Evolutionary conservation across 2,113 vertebrate species (phyloP), one percentile per base, ranked within the genome.

Genomic region (Thinocorus orbignyianus): DNA sequence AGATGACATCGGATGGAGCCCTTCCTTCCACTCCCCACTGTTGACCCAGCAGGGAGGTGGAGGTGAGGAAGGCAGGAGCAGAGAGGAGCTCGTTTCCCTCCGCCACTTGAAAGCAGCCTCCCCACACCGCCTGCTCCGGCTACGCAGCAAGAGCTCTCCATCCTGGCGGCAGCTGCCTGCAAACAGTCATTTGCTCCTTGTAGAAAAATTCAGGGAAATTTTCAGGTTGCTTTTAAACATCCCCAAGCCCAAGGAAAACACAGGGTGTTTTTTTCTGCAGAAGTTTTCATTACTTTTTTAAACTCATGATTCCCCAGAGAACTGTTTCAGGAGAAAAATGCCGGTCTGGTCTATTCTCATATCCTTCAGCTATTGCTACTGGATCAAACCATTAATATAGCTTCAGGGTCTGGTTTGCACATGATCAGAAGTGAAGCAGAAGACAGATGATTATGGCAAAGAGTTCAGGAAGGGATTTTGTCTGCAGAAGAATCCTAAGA

Each of bases 221-320:
- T 84, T 73, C 80, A 87, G 61, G 44, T 69, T 84, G 49, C 31
- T 28, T 88, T 94, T 81, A 79, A 91, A 69, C n/a, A 65, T 61
- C 58, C 23, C 17, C 3, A 26, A 78, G 61, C 41, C 19, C 31
- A 52, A 80, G 31, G 31, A 71, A 86, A 83, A 72, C 24, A 33
- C 4, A 13, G 17, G 10, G 22, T 31, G 5, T 33, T 28, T 39
- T 61, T 68, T 80, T n/a, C 74, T 49, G 22, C 22, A 69, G 31
- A 83, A 74, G 9, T n/a, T 15, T 37, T 74, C 28, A 9, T 76
- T 86, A 11, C 14, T 73, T 91, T 91, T 88, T 51, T 49, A n/a
- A 91, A 62, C 18, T 28, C 26, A 17, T 44, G 3, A 17, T 68
- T 85, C 52, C 13, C n/a, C 35, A n/a, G 37, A 91, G 66, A 85